Evolutionary conservation across 1,140 invertebrate species (phyloP).

Genomic region (Conus ventricosus): DNA sequence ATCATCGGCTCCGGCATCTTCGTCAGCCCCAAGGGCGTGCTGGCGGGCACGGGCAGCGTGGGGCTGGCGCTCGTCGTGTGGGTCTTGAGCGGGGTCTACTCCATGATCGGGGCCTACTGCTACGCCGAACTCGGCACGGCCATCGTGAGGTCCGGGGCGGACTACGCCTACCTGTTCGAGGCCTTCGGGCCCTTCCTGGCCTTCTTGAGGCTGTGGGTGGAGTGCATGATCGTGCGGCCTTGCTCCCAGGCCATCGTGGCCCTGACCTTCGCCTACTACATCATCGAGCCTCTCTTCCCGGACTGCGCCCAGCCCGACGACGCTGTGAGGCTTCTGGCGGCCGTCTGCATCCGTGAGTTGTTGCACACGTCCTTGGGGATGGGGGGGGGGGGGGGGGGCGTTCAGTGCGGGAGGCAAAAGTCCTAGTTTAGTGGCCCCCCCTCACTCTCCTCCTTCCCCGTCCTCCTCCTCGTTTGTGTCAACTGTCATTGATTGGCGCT

Average conservation of each 20-base stretch:
- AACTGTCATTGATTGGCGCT: no score
- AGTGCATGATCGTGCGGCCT: slow-evolving; percentile 84
- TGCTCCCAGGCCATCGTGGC: slow-evolving; percentile 76
- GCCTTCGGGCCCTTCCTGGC: slow-evolving; percentile 74
- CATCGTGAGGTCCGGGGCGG: slow-evolving; percentile 70
- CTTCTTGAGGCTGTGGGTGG: slow-evolving; percentile 78
- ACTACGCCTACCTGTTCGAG: slow-evolving; percentile 74
- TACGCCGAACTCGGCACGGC: slow-evolving; percentile 72
- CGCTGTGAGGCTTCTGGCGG: slow-evolving; percentile 67
- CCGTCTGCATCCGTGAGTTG: slow-evolving; percentile 72
- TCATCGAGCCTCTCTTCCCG: slow-evolving; percentile 73
- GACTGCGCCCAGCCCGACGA: slow-evolving; percentile 70
- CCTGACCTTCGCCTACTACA: slow-evolving; percentile 73
- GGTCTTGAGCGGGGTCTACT: slow-evolving; percentile 87
- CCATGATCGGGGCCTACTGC: slow-evolving; percentile 79
- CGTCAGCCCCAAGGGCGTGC: slow-evolving; percentile 93
- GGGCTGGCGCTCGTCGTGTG: slow-evolving; percentile 90
- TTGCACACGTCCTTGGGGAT: not conserved
- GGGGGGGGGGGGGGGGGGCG: not conserved
- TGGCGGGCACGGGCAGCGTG: slow-evolving; percentile 88
- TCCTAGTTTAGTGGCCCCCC: no score
- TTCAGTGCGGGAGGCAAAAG: no score
- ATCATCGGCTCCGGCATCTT: slow-evolving; percentile 89
- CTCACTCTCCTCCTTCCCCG: no score
- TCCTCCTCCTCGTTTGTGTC: no score